These are phyloP conservation scores for Apeira syringaria DNA, from an alignment of 2,888 invertebrate genomes.

Conservation along the genomic window DNA sequence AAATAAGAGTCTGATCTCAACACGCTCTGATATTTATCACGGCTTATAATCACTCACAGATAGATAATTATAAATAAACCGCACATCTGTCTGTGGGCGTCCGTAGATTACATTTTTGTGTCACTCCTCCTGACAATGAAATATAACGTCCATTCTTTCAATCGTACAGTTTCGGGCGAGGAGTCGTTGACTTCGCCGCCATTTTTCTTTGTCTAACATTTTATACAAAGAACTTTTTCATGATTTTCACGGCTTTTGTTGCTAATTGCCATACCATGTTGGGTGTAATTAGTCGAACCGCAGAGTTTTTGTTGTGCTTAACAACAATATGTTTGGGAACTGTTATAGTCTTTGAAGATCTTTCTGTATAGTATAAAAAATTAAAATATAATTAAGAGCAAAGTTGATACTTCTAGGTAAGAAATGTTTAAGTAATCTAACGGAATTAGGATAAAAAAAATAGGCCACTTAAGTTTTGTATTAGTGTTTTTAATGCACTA, in stretches of 20 bases:
- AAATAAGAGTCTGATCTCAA: neutral
- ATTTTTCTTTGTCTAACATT: constrained; percentile 23
- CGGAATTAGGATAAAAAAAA: too few species aligned
- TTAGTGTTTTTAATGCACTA: too few species aligned
- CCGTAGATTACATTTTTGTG: constrained; percentile 20
- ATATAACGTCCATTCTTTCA: constrained; percentile 25
- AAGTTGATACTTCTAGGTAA: too few species aligned
- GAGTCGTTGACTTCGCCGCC: constrained; percentile 25
- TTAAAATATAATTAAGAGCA: too few species aligned
- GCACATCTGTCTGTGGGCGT: constrained; percentile 25
- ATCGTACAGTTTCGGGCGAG: constrained; percentile 19
- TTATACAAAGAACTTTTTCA: constrained; percentile 23
- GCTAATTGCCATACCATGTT: constrained; percentile 4
- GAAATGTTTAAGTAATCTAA: too few species aligned
- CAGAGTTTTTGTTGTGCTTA: constrained; percentile 3
- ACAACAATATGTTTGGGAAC: neutral
- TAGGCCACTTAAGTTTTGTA: too few species aligned
- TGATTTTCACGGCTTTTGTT: constrained; percentile 17
- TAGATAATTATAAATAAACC: constrained; percentile 19
- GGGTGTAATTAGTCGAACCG: constrained; percentile 7
- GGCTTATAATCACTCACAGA: constrained; percentile 11
- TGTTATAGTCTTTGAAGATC: too few species aligned
- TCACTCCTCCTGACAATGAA: constrained; percentile 23
- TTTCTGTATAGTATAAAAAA: too few species aligned
- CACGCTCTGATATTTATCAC: neutral